These are phyloP conservation scores for Parotia lawesii DNA, from an alignment of 2,113 vertebrate species.

Conservation along the genomic window DNA sequence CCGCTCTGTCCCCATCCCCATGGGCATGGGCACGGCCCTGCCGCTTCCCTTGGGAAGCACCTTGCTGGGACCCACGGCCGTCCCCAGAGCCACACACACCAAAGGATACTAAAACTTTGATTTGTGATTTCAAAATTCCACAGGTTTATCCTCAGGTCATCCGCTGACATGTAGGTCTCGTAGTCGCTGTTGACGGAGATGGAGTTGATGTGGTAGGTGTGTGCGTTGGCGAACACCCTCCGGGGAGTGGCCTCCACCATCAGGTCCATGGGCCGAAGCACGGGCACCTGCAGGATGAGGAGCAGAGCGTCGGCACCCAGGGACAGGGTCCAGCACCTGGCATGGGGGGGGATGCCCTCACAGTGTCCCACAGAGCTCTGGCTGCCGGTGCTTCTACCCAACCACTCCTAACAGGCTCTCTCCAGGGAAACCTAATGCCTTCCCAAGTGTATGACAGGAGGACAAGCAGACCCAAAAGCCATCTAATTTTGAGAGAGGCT, in stretches of 20 bases:
- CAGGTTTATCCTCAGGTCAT: constrained; percentile 93
- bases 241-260: constrained; percentile 94
- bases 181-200: constrained; percentile 97
- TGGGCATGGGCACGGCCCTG: rapidly evolving
- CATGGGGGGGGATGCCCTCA: rapidly evolving
- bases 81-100: background rate
- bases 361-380: rapidly evolving
- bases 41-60: rapidly evolving
- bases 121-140: constrained; percentile 98
- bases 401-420: background rate
- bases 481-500: background rate
- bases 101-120: constrained; percentile 97
- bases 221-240: constrained; percentile 90
- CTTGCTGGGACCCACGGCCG: rapidly evolving
- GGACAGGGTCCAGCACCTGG: background rate
- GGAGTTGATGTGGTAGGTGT: constrained; percentile 98
- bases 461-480: background rate
- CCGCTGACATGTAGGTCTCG: constrained; percentile 95
- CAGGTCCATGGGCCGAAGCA: constrained; percentile 93
- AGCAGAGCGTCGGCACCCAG: background rate
- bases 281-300: constrained; percentile 77
- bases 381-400: background rate
- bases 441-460: rapidly evolving
- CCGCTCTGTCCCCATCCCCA: rapidly evolving
- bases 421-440: background rate